Evolutionary conservation across 2,797 vertebrate species (phyloP).

Genomic region (Acridotheres tristis): DNA sequence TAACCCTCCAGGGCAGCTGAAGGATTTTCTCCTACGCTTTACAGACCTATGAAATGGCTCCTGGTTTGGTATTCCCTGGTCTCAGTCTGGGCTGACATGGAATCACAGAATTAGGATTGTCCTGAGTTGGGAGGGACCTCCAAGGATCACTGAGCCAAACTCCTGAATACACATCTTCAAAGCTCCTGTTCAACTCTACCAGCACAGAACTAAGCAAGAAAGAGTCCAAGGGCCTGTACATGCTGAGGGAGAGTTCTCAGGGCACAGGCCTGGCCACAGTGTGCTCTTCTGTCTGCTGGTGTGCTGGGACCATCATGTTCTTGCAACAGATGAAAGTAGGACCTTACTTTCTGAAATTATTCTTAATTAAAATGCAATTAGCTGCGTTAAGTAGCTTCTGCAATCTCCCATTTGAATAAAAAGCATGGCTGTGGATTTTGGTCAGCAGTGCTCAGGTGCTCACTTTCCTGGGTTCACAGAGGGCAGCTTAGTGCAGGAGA

Average conservation of each 20-base stretch:
- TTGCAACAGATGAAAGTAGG: conserved; percentile 1
- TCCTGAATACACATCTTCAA: no score
- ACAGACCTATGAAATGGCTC: background rate
- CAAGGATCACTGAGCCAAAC: background rate
- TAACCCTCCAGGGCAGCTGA: rapidly evolving
- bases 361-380: background rate
- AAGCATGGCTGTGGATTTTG: background rate
- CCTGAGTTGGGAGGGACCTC: background rate
- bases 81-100: background rate
- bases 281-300: background rate
- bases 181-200: background rate
- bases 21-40: background rate
- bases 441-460: background rate
- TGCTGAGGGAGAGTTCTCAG: background rate
- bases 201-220: background rate
- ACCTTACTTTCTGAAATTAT: background rate
- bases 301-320: background rate
- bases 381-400: background rate
- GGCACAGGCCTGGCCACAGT: background rate
- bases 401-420: background rate
- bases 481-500: rapidly evolving
- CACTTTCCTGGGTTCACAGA: background rate
- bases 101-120: background rate
- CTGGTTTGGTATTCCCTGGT: background rate
- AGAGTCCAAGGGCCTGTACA: background rate